These are phyloP conservation scores for Magallana angulata DNA, from an alignment of 1,140 invertebrate species.

Conservation along the genomic window DNA sequence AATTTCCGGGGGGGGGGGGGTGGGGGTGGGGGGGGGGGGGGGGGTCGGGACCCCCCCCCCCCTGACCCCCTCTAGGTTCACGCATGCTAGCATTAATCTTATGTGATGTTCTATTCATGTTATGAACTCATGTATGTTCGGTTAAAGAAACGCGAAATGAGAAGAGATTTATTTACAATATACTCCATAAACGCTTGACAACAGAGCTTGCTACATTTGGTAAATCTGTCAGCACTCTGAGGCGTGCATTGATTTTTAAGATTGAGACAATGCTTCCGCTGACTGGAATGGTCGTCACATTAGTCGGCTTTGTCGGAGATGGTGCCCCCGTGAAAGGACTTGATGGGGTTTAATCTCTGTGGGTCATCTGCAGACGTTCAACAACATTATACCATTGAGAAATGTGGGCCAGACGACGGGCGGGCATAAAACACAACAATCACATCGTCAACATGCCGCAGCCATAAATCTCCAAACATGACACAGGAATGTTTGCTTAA, in stretches of 20 bases:
- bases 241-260: background rate
- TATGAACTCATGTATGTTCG: no score
- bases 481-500: conserved; percentile 13
- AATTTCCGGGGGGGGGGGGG: no score
- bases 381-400: background rate
- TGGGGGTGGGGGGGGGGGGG: no score
- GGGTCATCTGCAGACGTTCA: background rate
- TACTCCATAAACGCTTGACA: no score
- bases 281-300: background rate
- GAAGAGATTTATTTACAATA: no score
- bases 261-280: background rate
- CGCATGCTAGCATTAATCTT: no score
- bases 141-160: no score
- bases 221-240: background rate
- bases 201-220: background rate
- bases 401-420: background rate
- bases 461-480: background rate
- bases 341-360: background rate
- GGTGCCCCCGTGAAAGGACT: background rate
- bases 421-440: background rate
- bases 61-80: no score
- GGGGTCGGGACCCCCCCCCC: no score
- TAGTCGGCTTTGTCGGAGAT: background rate
- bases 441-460: background rate
- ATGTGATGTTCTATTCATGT: no score